Evolutionary conservation across 2,797 vertebrate species (phyloP).

Genomic region (Allobates femoralis): DNA sequence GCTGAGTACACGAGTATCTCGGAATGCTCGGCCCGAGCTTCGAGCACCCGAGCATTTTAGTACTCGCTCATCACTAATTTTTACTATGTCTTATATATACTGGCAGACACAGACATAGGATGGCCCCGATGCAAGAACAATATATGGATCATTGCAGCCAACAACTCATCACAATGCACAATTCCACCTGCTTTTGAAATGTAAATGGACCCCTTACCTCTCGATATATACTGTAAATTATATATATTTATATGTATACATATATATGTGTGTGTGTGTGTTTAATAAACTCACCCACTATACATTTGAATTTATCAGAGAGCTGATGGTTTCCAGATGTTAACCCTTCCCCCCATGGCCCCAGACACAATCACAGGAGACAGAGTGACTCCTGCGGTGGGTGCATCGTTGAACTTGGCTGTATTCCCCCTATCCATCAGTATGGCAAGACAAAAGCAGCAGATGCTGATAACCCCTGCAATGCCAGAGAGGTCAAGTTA

Average conservation of each 20-base stretch:
- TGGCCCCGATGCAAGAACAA: no score
- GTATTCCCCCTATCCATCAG: conserved; percentile 43
- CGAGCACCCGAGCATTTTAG: no score
- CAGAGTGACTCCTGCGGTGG: conserved; percentile 61
- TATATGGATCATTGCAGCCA: no score
- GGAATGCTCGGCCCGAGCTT: no score
- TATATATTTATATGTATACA: neutral
- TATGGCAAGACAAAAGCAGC: conserved; percentile 45
- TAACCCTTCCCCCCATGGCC: conserved; percentile 29
- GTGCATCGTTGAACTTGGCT: conserved; percentile 60
- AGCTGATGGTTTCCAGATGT: conserved; percentile 60
- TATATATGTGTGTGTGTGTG: neutral
- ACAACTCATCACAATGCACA: no score
- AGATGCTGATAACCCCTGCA: conserved; percentile 43
- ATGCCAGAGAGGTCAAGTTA: conserved; percentile 17
- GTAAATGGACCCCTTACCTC: no score
- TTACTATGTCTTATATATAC: no score
- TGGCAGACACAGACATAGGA: no score
- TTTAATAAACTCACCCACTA: conserved; percentile 24
- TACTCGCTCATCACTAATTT: no score
- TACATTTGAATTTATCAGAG: conserved; percentile 59
- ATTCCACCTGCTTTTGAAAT: no score
- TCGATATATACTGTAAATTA: neutral
- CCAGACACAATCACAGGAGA: conserved; percentile 60
- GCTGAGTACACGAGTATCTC: no score